These are phyloP conservation scores for Limulus polyphemus DNA, from an alignment of 2,888 invertebrate species.

Conservation along the genomic window DNA sequence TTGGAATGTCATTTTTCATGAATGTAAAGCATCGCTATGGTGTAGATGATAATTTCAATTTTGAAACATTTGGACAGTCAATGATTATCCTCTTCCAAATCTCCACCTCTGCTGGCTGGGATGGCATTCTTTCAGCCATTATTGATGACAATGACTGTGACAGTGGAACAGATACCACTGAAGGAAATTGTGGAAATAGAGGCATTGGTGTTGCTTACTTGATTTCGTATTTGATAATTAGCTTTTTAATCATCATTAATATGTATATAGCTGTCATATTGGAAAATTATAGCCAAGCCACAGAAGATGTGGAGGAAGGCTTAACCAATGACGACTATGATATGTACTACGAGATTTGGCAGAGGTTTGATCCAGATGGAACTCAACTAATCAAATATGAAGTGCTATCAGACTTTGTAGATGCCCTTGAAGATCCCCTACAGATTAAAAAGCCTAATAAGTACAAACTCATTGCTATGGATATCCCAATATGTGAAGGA, in stretches of 20 bases:
- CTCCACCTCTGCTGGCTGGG: slow-evolving; percentile 96
- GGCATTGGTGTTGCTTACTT: slow-evolving; percentile 90
- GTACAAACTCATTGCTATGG: slow-evolving; percentile 97
- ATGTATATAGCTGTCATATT: slow-evolving; percentile 99
- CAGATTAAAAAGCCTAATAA: slow-evolving; percentile 97
- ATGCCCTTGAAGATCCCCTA: slow-evolving; percentile 88
- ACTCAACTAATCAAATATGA: slow-evolving; percentile 94
- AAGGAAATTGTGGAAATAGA: slow-evolving; percentile 71
- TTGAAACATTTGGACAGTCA: slow-evolving; percentile 95
- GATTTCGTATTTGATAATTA: slow-evolving; percentile 91
- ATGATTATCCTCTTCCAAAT: slow-evolving; percentile 97
- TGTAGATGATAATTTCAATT: slow-evolving; percentile 93
- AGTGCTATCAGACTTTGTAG: slow-evolving; percentile 85
- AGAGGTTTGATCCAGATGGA: slow-evolving; percentile 94
- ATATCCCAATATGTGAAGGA: slow-evolving; percentile 92
- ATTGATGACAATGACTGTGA: slow-evolving; percentile 91
- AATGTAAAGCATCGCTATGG: slow-evolving; percentile 89
- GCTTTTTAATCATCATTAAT: slow-evolving; percentile 97
- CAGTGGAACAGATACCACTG: slow-evolving; percentile 13
- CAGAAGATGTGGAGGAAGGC: slow-evolving; percentile 70
- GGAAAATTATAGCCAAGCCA: slow-evolving; percentile 96
- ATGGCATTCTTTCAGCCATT: slow-evolving; percentile 84
- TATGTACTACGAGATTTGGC: slow-evolving; percentile 99
- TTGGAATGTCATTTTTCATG: slow-evolving; percentile 99
- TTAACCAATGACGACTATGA: slow-evolving; percentile 98